Percentiles rank a stretch among this genome's conserved stretches.
These are phyloP conservation scores for Agelas oroides DNA, from an alignment of 37 sponge, comb jelly and placozoan species.

Conservation along the genomic window DNA sequence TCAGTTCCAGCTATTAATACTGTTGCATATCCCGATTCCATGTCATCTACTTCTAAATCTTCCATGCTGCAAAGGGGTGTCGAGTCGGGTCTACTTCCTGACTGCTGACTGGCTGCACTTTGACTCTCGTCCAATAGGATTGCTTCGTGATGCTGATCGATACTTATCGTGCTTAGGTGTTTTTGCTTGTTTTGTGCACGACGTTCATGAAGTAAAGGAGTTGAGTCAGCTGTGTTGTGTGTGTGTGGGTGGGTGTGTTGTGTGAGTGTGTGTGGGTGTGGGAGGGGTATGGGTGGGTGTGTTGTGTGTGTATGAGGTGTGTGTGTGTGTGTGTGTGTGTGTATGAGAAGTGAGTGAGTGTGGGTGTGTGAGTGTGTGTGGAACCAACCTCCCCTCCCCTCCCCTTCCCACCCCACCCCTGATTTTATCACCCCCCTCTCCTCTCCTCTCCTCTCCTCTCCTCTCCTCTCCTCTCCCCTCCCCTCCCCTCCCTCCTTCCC, in stretches of 20 bases:
- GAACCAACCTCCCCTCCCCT: too few relatives aligned
- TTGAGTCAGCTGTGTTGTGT: neutral
- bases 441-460: too few relatives aligned
- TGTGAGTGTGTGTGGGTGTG: slow-evolving; percentile 9
- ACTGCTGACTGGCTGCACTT: too few relatives aligned
- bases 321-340: slow-evolving; percentile 3
- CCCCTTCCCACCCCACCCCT: too few relatives aligned
- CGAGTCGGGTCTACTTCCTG: neutral
- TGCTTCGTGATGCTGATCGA: slow-evolving; percentile 4
- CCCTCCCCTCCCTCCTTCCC: too few relatives aligned
- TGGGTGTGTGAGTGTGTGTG: too few relatives aligned
- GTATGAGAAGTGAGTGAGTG: too few relatives aligned
- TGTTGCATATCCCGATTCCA: slow-evolving; percentile 9
- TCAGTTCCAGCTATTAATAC: neutral
- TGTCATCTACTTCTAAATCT: neutral
- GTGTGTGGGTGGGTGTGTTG: slow-evolving; percentile 11
- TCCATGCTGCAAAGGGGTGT: slow-evolving; percentile 18
- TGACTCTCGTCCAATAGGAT: neutral
- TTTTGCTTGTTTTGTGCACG: neutral
- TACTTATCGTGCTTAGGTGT: neutral
- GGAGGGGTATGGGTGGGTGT: slow-evolving; percentile 4
- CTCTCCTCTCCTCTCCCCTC: too few relatives aligned
- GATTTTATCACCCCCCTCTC: too few relatives aligned
- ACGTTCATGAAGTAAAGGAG: neutral
- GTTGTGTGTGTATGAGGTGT: neutral